Evolutionary conservation across 1,140 invertebrate genomes (phyloP), one percentile per base, ranked within the genome.

Genomic region (Chionoecetes opilio): DNA sequence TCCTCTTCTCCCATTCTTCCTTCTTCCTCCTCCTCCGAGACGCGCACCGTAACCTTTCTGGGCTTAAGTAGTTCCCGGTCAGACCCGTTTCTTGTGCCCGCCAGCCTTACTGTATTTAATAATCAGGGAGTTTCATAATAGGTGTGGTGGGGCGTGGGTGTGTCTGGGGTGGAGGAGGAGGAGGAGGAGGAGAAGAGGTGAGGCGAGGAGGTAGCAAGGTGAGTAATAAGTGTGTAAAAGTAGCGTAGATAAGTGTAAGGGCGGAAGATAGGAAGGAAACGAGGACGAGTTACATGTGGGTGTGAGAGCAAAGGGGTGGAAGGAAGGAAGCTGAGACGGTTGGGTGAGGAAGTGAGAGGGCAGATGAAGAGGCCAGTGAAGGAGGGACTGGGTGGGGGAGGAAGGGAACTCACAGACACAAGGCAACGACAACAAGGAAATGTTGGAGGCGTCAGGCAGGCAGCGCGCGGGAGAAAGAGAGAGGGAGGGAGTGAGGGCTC

Each of bases 341-440:
- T 75, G 63, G 21, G 26, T 75, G 63, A 75, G 63, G 53, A 75
- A 75, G 63, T 75, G 26, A 21, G 21, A n/a, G 5, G 2, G 46
- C 46, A 11, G 11, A 53, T 9, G 46, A 53, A 53, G 46, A 11
- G 46, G 46, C 46, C 9, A 53, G 46, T 53, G 46, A 9, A 53
- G 46, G 46, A 53, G 8, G 11, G 46, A 53, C 46, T 53, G 46
- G 9, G 46, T 3, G 63, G 21, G 63, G 63, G 63, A n/a, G 21
- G 63, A 75, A n/a, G 63, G 63, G 63, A n/a, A 26, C 21, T 21
- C n/a, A 17, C 46, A 53, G 46, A 53, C 46, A 75, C 63, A 75
- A 75, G 63, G 63, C 63, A 75, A 75, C 63, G 63, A 75, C 63
- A 75, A 75, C 63, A 75, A 75, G 63, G 63, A 75, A 75, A 75